Percentiles rank a stretch among this genome's conserved stretches.
phyloP scores from a whole-genome alignment of 1,140 invertebrate species.

The Eueides isabella region DNA sequence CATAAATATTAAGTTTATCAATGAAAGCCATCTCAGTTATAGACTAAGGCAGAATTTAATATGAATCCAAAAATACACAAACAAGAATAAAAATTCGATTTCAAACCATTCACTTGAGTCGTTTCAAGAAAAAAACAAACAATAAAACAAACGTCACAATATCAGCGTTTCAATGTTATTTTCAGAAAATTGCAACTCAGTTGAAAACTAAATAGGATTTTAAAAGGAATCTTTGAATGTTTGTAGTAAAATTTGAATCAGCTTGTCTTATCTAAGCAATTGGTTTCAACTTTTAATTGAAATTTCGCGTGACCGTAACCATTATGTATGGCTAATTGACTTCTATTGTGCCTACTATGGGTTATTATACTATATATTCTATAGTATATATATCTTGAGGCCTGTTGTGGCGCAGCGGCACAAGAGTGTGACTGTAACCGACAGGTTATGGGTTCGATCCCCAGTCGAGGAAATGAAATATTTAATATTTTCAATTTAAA shows the following conservation, averaged over 20 bases:
- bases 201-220: neutral
- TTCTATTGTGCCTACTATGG: conserved; percentile 4
- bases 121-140: neutral
- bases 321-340: conserved; percentile 48
- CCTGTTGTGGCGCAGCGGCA: too few species aligned
- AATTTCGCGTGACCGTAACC: conserved; percentile 46
- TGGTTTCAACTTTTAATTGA: conserved; percentile 42
- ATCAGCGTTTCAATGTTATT: conserved; percentile 18
- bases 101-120: neutral
- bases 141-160: conserved; percentile 24
- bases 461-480: too few species aligned
- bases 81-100: too few species aligned
- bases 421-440: too few species aligned
- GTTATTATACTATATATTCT: neutral
- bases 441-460: too few species aligned
- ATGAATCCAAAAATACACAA: too few species aligned
- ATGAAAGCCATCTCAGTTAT: too few species aligned
- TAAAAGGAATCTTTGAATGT: neutral
- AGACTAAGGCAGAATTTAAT: too few species aligned
- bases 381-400: neutral
- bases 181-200: conserved; percentile 18
- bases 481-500: too few species aligned
- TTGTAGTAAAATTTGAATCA: conserved; percentile 29
- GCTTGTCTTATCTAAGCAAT: conserved; percentile 16
- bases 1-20: too few species aligned